These are phyloP conservation scores for Megaustenia siamemsis DNA, from an alignment of 2,888 invertebrate species.

Conservation along the genomic window DNA sequence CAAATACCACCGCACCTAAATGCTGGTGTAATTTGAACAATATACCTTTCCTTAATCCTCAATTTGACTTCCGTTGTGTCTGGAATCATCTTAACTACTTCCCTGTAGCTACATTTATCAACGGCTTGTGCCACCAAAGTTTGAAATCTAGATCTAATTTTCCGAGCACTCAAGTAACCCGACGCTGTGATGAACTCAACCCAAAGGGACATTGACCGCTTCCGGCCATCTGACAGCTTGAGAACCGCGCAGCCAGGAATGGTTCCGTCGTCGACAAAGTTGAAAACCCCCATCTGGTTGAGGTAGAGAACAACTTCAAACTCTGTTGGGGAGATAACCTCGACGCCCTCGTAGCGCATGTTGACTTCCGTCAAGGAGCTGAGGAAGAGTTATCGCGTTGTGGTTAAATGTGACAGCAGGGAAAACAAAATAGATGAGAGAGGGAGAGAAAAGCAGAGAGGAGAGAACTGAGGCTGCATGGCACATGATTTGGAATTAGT, in stretches of 20 bases:
- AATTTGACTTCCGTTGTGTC: conserved; percentile 95
- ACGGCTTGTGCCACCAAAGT: conserved; percentile 78
- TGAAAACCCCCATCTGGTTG: conserved; percentile 98
- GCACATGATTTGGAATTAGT: too few species aligned
- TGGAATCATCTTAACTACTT: conserved; percentile 94
- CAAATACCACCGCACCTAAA: conserved; percentile 95
- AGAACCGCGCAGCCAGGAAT: conserved; percentile 92
- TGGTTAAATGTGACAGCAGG: too few species aligned
- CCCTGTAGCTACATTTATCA: conserved; percentile 86
- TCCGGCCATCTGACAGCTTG: conserved; percentile 95
- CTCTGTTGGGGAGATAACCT: conserved; percentile 94
- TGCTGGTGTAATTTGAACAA: conserved; percentile 96
- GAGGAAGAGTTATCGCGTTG: too few species aligned
- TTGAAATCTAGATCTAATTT: conserved; percentile 94
- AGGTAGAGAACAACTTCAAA: conserved; percentile 96
- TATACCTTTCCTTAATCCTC: conserved; percentile 91
- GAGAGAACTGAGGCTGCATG: too few species aligned
- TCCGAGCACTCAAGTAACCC: conserved; percentile 94
- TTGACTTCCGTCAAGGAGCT: conserved; percentile 59
- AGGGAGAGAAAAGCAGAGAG: too few species aligned
- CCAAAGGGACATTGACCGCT: conserved; percentile 97
- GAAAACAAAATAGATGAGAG: too few species aligned
- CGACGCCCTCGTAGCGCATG: conserved; percentile 87
- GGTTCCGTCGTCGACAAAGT: conserved; percentile 95
- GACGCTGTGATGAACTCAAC: conserved; percentile 98